These are phyloP conservation scores for Siphlonurus alternatus DNA, from an alignment of 2,888 invertebrate species.

Conservation along the genomic window DNA sequence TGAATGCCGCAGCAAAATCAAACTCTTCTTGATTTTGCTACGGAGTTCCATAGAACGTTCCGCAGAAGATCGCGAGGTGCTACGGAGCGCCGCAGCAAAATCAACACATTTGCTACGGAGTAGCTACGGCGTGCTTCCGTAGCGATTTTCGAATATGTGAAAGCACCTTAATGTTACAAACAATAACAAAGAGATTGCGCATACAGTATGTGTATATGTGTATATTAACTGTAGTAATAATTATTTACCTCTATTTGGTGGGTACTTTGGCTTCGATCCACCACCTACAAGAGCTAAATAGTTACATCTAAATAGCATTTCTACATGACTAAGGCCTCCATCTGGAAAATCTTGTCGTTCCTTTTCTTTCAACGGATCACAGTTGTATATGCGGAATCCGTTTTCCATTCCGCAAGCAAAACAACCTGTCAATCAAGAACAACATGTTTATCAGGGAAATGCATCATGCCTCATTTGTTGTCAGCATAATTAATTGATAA, in stretches of 20 bases:
- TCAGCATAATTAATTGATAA: not conserved
- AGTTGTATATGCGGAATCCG: constrained; percentile 92
- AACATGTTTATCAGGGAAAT: not conserved
- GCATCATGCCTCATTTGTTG: not conserved
- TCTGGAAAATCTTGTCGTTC: constrained; percentile 87
- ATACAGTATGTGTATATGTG: too few relatives aligned
- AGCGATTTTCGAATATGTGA: too few relatives aligned
- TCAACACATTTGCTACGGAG: too few relatives aligned
- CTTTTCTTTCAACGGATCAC: constrained; percentile 94
- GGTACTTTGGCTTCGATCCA: constrained; percentile 79
- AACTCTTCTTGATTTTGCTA: too few relatives aligned
- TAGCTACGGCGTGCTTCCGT: too few relatives aligned
- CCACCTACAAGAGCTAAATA: constrained; percentile 93
- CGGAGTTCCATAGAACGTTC: too few relatives aligned
- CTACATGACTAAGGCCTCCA: constrained; percentile 85
- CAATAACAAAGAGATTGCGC: too few relatives aligned
- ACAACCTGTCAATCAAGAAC: constrained; percentile 48
- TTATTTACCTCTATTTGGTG: constrained; percentile 66
- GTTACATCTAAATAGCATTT: constrained; percentile 96
- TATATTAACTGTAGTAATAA: too few relatives aligned
- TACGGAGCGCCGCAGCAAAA: too few relatives aligned
- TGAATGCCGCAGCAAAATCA: too few relatives aligned
- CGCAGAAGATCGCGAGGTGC: too few relatives aligned
- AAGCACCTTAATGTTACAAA: too few relatives aligned
- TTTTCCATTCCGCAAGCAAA: constrained; percentile 95